phyloP scores from a whole-genome alignment of 2,113 vertebrate species.

The Xenopus laevis region DNA sequence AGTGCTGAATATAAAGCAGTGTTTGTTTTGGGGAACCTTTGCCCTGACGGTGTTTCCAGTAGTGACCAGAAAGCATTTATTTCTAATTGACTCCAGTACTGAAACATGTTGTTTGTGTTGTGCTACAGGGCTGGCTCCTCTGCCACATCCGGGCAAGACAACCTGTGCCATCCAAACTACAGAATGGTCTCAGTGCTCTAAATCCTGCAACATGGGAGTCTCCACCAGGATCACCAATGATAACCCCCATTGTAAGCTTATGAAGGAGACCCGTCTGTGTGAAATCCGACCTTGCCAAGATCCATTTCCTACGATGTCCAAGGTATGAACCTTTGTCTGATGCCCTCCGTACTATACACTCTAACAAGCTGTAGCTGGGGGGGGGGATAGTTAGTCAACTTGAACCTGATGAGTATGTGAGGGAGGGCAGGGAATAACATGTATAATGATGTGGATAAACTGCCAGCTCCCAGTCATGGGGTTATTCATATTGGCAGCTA shows the following conservation, averaged over 20 bases:
- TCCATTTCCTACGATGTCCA: conserved; percentile 60
- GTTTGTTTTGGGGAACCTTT: no score
- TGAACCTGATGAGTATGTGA: not conserved
- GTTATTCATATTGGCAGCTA: no score
- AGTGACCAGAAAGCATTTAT: no score
- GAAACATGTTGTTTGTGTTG: no score
- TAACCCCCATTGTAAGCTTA: conserved; percentile 70
- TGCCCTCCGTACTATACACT: not conserved
- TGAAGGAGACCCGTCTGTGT: conserved; percentile 74
- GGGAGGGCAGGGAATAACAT: not conserved
- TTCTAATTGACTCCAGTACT: no score
- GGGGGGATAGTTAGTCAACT: no score
- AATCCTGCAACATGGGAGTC: conserved; percentile 73
- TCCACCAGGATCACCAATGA: conserved; percentile 75
- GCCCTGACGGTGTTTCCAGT: no score
- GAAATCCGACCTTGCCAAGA: conserved; percentile 72
- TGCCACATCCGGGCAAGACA: not conserved
- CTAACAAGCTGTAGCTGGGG: no score
- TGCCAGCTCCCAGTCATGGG: no score
- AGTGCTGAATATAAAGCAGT: no score
- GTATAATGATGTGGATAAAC: no score
- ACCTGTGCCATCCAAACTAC: conserved; percentile 70
- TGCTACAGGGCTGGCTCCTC: not conserved
- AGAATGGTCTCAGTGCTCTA: conserved; percentile 74
- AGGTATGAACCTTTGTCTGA: conserved; percentile 54